phyloP scores from a whole-genome alignment of 2,888 invertebrate species.

The Priocnemis perturbator region DNA sequence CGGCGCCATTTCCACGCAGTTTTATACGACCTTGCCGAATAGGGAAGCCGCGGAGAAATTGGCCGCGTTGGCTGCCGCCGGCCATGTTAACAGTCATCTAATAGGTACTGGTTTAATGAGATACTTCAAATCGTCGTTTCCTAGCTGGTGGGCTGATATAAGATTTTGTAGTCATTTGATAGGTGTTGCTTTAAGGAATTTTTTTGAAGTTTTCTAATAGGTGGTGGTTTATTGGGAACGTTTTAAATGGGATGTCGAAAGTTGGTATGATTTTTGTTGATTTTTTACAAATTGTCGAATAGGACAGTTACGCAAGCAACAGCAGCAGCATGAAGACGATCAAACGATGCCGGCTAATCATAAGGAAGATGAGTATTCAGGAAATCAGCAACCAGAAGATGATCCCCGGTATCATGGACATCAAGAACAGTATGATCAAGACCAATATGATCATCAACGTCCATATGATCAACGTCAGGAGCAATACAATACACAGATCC shows the following conservation, averaged over 20 bases:
- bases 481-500: conserved; percentile 3
- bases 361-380: conserved; percentile 61
- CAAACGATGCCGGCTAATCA: conserved; percentile 63
- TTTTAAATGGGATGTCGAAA: too few species aligned
- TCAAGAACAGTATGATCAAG: conserved; percentile 53
- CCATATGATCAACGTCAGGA: conserved; percentile 20
- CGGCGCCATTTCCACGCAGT: conserved; percentile 56
- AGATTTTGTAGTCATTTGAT: too few species aligned
- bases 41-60: conserved; percentile 80
- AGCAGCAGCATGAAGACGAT: conserved; percentile 56
- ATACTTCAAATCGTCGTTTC: too few species aligned
- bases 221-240: too few species aligned
- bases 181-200: too few species aligned
- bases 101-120: conserved; percentile 37
- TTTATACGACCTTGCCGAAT: conserved; percentile 80
- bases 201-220: too few species aligned
- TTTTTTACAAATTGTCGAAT: too few species aligned
- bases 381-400: conserved; percentile 54
- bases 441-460: conserved; percentile 34
- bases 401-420: conserved; percentile 65
- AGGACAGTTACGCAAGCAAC: conserved; percentile 59
- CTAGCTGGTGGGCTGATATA: too few species aligned
- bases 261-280: conserved; percentile 18
- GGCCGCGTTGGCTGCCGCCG: conserved; percentile 79
- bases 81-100: conserved; percentile 75